phyloP scores from a whole-genome alignment of 2,113 vertebrate species.

The Dasypus novemcinctus region DNA sequence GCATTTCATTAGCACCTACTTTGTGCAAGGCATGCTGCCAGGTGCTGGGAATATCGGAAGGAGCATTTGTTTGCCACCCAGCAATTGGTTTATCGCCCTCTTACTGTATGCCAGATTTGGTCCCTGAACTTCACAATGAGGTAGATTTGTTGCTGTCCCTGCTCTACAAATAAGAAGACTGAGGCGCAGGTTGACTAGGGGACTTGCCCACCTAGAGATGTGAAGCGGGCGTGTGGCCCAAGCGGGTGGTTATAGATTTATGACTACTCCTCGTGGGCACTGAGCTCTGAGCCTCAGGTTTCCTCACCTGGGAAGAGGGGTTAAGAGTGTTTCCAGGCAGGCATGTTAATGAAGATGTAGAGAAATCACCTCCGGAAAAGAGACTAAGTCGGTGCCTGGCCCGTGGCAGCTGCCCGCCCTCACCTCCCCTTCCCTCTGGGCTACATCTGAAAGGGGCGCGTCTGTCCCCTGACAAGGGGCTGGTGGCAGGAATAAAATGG shows the following conservation, averaged over 20 bases:
- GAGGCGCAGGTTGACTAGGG: background rate
- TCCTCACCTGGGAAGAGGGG: background rate
- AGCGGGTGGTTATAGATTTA: accelerated
- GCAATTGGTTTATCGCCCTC: background rate
- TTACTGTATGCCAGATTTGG: background rate
- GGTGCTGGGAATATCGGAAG: background rate
- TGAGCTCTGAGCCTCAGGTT: background rate
- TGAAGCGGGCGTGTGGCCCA: background rate
- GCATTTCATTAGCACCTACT: background rate
- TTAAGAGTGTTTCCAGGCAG: no score
- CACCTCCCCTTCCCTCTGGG: background rate
- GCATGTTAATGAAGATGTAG: background rate
- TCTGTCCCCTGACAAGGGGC: background rate
- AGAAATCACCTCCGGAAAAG: background rate
- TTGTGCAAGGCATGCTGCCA: background rate
- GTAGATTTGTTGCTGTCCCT: no score
- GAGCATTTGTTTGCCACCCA: background rate
- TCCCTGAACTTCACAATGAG: background rate
- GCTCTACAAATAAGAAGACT: background rate
- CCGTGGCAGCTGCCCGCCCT: accelerated
- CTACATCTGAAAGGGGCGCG: background rate
- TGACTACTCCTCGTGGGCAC: background rate
- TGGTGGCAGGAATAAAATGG: background rate
- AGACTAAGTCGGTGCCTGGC: accelerated
- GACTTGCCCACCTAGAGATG: background rate